Percentiles rank a stretch among this genome's conserved stretches.
These are phyloP conservation scores for Psammodynastes pulverulentus DNA, from an alignment of 2,113 vertebrate genomes.

Conservation along the genomic window DNA sequence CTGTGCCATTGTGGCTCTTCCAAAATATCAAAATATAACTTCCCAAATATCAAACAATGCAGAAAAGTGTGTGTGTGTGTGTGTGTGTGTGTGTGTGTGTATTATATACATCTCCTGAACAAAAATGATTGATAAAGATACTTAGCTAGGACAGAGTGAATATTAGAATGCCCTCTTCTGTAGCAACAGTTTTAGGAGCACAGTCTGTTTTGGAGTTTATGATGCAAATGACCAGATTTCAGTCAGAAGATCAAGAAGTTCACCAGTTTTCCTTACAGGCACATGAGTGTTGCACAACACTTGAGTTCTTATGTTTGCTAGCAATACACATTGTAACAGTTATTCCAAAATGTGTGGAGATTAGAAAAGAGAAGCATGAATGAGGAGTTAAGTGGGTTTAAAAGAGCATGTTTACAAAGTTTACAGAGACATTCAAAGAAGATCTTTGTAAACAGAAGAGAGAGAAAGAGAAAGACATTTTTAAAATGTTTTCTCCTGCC, in stretches of 20 bases:
- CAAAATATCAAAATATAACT: not conserved
- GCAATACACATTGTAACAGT: not conserved
- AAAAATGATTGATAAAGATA: not conserved
- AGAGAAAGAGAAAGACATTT: not conserved
- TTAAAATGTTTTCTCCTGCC: not conserved
- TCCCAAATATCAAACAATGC: not conserved
- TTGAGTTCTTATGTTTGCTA: not conserved
- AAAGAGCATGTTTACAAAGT: not conserved
- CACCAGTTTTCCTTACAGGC: no score
- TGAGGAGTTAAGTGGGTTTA: not conserved
- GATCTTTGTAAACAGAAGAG: not conserved
- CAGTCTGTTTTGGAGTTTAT: not conserved
- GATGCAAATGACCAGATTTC: not conserved
- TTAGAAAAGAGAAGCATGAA: not conserved
- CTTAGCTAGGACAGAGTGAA: not conserved
- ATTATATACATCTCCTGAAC: not conserved
- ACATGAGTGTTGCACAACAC: not conserved
- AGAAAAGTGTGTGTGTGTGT: not conserved
- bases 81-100: no score
- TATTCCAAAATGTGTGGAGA: not conserved
- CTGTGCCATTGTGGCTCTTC: no score
- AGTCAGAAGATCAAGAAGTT: not conserved
- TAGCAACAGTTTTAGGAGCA: not conserved
- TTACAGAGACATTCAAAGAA: not conserved
- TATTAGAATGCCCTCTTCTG: not conserved